These are phyloP conservation scores for Hylomyscus alleni DNA, from an alignment of 2,797 vertebrate genomes.

Conservation along the genomic window DNA sequence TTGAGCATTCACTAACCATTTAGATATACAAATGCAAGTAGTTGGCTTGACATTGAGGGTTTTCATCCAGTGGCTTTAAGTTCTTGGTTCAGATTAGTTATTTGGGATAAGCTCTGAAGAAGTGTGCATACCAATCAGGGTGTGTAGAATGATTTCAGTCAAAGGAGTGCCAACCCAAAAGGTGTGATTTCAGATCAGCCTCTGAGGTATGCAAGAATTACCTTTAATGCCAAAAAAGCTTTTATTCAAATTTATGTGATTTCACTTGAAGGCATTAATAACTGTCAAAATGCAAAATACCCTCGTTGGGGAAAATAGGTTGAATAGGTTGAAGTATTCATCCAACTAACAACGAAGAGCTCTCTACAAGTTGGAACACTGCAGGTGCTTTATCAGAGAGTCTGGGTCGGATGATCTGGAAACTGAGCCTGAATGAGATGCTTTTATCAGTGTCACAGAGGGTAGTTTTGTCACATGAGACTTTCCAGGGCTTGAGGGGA, in stretches of 20 bases:
- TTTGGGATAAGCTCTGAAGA: neutral
- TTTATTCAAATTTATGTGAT: conserved; percentile 22
- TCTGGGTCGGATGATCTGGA: neutral
- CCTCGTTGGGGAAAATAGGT: neutral
- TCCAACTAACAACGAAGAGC: neutral
- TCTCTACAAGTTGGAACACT: neutral
- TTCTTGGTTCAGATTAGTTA: neutral
- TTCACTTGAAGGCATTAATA: conserved; percentile 33
- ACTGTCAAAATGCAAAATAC: conserved; percentile 45
- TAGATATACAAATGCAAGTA: neutral
- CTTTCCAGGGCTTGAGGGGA: neutral
- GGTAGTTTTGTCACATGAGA: neutral
- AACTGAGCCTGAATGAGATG: neutral
- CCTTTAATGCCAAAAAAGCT: neutral
- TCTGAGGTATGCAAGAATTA: conserved; percentile 1
- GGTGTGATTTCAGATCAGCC: neutral
- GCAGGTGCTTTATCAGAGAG: neutral
- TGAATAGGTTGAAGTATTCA: conserved; percentile 11
- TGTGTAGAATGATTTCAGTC: neutral
- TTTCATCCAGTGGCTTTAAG: neutral
- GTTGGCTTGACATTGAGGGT: conserved; percentile 42
- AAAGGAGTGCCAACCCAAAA: neutral
- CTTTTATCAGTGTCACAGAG: neutral
- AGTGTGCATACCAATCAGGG: neutral
- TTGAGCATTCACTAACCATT: neutral